Base-by-base conservation (phyloP, 2,888 invertebrate species). In the Gymnoscelis rufifasciata region DNA sequence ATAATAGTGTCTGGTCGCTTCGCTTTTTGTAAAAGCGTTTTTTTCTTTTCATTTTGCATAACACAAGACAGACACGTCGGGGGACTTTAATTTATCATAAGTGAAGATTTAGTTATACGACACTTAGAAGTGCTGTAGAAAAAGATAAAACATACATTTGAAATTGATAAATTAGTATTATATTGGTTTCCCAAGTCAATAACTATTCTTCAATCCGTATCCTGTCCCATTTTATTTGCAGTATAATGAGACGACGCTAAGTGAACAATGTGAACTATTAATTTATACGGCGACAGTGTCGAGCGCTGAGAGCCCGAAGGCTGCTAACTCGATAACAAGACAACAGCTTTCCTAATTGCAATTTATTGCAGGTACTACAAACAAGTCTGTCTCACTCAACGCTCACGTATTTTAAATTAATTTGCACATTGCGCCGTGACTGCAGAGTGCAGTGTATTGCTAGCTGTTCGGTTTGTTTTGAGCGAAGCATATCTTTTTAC, bases 321-420 rank as follows among this genome's bases (percentile, higher is more conserved):
- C 80, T 77, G 83, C 83, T 84, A 86, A 86, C 86, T 86, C 80
- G 82, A 86, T 87, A 86, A 87, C 87, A 86, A 87, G 87, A 86
- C 81, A 83, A 81, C 83, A 78, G 84, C 78, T 83, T 76, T 83
- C 80, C 83, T 87, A 86, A 87, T 87, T 88, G 86, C 87, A 86
- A 86, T 86, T 88, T 87, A 84, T 88, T 87, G 83, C 87, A 88
- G 86, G 87, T 84, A 83, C 86, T 84, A 82, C 82, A 80, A 80
- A 82, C 84, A 81, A 84, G 77, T 74, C 82, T 75, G 76, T 74
- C 74, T 77, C 78, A 76, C 80, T 77, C 78, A 71, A 77, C 77
- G 81, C 79, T 78, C 79, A 82, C 80, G 83, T 86, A 84, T 86
- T 87, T 86, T 83, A 78, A 83, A 84, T 86, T 84, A 83, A 84